Percentiles rank a stretch among this genome's conserved stretches.
These are phyloP conservation scores for Noctua janthina DNA, from an alignment of 2,888 invertebrate genomes.

Conservation along the genomic window DNA sequence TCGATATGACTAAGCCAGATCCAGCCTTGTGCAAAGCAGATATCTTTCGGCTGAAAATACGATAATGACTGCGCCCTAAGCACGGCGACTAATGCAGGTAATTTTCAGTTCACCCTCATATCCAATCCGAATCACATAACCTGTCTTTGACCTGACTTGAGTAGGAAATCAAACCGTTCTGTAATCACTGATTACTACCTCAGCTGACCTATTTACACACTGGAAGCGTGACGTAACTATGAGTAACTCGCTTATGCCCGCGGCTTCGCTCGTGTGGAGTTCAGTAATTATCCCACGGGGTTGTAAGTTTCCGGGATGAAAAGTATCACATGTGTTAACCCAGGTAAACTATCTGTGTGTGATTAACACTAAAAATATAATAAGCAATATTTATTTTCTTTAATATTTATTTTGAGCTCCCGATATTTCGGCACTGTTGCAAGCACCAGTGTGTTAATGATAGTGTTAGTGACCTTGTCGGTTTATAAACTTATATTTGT, in stretches of 20 bases:
- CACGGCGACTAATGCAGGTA: not conserved
- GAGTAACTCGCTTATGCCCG: not conserved
- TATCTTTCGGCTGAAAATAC: not conserved
- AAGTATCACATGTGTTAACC: not conserved
- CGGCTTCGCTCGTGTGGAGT: not conserved
- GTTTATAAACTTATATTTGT: not conserved
- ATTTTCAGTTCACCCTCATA: constrained; percentile 14
- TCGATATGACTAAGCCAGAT: not conserved
- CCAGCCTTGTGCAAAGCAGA: not conserved
- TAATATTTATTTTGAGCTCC: no score
- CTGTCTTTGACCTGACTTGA: not conserved
- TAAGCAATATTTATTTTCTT: no score
- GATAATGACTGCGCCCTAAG: not conserved
- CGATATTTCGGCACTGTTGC: no score
- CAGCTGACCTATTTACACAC: constrained; percentile 41
- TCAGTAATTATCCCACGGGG: not conserved
- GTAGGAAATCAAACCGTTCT: not conserved
- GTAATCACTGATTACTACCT: constrained; percentile 22
- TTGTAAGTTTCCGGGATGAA: not conserved
- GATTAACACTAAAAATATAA: no score
- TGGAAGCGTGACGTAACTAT: constrained; percentile 19
- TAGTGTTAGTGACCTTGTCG: no score
- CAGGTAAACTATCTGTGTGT: no score
- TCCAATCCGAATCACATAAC: not conserved
- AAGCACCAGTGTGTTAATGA: no score